These are phyloP conservation scores for Engystomops pustulosus DNA, from an alignment of 2,113 vertebrate species.

Conservation along the genomic window DNA sequence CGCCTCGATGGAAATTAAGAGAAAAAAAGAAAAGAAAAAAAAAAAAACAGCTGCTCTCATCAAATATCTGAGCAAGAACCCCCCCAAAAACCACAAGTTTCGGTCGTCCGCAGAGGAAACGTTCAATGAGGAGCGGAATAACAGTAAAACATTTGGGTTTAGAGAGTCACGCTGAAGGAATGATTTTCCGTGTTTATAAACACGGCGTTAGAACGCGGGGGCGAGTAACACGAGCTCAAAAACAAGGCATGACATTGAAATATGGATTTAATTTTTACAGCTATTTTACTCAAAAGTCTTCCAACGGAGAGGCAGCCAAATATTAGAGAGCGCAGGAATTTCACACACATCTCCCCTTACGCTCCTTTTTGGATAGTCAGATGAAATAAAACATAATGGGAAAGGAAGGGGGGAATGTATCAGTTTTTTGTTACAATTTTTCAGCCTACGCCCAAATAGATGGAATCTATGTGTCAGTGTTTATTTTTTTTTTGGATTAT, in stretches of 20 bases:
- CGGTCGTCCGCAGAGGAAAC: constrained; percentile 19
- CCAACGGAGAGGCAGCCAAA: constrained; percentile 47
- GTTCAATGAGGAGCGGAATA: constrained; percentile 20
- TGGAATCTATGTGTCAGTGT: not conserved
- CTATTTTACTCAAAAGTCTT: constrained; percentile 52
- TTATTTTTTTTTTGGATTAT: too few relatives aligned
- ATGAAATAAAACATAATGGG: constrained; percentile 8
- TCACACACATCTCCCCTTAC: constrained; percentile 53
- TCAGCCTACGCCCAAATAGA: not conserved
- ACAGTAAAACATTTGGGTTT: constrained; percentile 31
- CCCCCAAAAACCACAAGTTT: not conserved
- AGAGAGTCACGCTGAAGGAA: not conserved
- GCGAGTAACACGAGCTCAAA: constrained; percentile 49
- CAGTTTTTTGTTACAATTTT: constrained; percentile 23
- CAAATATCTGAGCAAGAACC: constrained; percentile 25
- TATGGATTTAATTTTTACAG: constrained; percentile 61
- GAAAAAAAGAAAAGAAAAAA: too few relatives aligned
- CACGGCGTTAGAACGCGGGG: constrained; percentile 27
- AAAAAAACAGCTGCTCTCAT: not conserved
- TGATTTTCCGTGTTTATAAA: constrained; percentile 57
- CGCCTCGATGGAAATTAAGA: not conserved
- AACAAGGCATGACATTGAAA: constrained; percentile 45
- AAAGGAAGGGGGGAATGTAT: not conserved
- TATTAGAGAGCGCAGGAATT: constrained; percentile 44
- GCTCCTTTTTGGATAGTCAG: constrained; percentile 24